Base-by-base conservation (phyloP, 2,888 invertebrate genomes). In the Agriopis aurantiaria region DNA sequence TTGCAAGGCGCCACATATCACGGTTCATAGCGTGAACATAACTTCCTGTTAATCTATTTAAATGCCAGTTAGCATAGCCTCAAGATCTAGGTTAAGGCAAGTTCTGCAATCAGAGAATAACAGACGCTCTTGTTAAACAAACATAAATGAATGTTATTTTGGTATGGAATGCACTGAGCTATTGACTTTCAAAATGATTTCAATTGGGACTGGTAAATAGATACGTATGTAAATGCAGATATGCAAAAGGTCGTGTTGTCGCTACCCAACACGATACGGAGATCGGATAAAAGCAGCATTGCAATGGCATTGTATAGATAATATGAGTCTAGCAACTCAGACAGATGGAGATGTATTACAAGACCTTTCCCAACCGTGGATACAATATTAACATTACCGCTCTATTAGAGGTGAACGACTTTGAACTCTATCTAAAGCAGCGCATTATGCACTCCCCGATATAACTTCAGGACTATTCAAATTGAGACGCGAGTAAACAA, bases 1-100 rank as follows among this genome's bases (percentile, higher is more conserved):
- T 73, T 49, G 72, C 69, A 58, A 68, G 72, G 72, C 69, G 72
- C 73, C 69, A 73, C 73, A 74, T 77, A 75, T 75, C 72, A 72
- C 61, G 57, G 66, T 67, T 68, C 65, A 71, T 66, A 72, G 61
- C 59, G 61, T 72, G 69, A 69, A 69, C 73, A 71, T 72, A 74
- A 69, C 73, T 77, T 73, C 68, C 70, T 72, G 73, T 75, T 72
- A 68, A 67, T 72, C 68, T 74, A 74, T 73, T 72, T 64, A 68
- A 77, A 75, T 73, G 70, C n/a, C 56, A 41, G 55, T 43, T 49
- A 43, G 51, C 68, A 58, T 49, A 23, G 52, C 63, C 40, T 66
- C 61, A 58, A 65, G 72, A 73, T 72, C 63, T 69, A 63, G 68
- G 71, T 60, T 68, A 71, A 69, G 58, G 52, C 59, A 52, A 69